Evolutionary conservation across 2,113 vertebrate genomes (phyloP).

Genomic region (Bufo bufo): DNA sequence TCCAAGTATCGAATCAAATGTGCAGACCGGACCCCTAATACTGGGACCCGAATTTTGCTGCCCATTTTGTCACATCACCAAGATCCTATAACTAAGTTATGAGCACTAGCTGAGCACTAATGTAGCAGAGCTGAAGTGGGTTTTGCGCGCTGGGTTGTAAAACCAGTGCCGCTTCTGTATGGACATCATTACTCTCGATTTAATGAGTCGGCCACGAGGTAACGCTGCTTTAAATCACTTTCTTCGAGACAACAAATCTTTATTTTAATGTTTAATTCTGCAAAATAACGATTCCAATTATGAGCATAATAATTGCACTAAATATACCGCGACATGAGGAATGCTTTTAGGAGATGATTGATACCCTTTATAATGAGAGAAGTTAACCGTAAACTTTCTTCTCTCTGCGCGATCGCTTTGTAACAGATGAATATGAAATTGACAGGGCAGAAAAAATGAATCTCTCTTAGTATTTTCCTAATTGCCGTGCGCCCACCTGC

Average conservation of each 20-base stretch:
- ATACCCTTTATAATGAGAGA: not conserved
- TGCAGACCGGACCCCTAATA: too few species aligned
- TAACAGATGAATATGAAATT: conserved; percentile 6
- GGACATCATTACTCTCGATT: too few species aligned
- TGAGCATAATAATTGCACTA: not conserved
- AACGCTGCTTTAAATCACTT: too few species aligned
- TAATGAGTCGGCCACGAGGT: not conserved
- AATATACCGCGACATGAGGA: not conserved
- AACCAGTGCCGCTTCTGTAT: too few species aligned
- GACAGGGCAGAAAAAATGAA: conserved; percentile 7
- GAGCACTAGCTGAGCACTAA: too few species aligned
- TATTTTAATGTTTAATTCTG: not conserved
- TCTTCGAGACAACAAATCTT: too few species aligned
- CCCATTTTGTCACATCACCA: too few species aligned
- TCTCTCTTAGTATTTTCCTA: conserved; percentile 1
- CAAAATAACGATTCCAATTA: not conserved
- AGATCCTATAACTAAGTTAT: too few species aligned
- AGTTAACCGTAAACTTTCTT: conserved; percentile 6
- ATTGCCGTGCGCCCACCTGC: not conserved
- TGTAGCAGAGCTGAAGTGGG: too few species aligned
- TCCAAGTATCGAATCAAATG: too few species aligned
- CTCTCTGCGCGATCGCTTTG: not conserved
- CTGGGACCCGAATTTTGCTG: too few species aligned
- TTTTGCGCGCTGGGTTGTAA: too few species aligned
- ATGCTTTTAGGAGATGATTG: not conserved